phyloP scores from a whole-genome alignment of 2,113 vertebrate genomes.

The Oreotrochilus melanogaster region DNA sequence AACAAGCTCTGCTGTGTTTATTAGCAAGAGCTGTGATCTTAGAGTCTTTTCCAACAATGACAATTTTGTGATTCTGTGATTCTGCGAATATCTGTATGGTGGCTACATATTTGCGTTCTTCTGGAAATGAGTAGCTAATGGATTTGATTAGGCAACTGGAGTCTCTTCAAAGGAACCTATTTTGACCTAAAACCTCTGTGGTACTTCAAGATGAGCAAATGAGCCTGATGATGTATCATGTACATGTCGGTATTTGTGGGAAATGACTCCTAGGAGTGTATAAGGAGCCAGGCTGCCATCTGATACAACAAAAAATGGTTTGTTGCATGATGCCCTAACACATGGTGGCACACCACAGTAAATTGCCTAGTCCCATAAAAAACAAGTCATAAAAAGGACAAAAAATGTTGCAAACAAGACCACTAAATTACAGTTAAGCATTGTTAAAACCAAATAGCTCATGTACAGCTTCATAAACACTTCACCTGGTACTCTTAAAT shows the following conservation, averaged over 20 bases:
- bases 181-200: neutral
- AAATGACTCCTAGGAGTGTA: neutral
- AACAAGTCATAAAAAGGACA: neutral
- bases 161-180: neutral
- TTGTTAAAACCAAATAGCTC: neutral
- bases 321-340: neutral
- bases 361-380: neutral
- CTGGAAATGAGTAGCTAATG: neutral
- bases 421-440: neutral
- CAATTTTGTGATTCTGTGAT: no score
- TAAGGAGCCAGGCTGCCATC: neutral
- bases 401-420: neutral
- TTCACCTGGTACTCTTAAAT: slow-evolving; percentile 37
- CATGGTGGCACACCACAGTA: neutral
- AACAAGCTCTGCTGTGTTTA: neutral
- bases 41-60: no score
- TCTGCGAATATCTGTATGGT: neutral
- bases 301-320: neutral
- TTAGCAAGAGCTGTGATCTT: neutral
- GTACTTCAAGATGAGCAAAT: neutral
- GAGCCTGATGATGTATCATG: neutral
- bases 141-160: neutral
- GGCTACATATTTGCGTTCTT: neutral
- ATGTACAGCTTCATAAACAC: slow-evolving; percentile 44
- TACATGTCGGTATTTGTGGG: neutral